Conservation (phyloP, 1,140 invertebrate genomes). For the Episyrphus balteatus region DNA sequence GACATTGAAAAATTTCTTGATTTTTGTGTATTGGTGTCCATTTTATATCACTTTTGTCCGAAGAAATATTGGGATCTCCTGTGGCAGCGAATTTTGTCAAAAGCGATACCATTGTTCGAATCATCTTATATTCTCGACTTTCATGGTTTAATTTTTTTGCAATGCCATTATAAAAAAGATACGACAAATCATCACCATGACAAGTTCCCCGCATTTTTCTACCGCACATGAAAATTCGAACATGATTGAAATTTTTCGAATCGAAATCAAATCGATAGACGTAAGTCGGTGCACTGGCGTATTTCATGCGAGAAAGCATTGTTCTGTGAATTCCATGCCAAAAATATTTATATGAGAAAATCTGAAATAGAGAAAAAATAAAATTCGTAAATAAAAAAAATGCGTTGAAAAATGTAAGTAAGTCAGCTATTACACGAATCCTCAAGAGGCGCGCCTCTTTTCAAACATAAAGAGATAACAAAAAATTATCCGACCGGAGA, state of each 20-base stretch:
- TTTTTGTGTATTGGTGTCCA: slow-evolving; percentile 22
- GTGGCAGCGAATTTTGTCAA: slow-evolving; percentile 37
- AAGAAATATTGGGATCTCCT: slow-evolving; percentile 27
- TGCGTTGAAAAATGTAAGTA: too few species aligned
- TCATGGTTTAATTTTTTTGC: slow-evolving; percentile 34
- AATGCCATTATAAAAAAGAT: slow-evolving; percentile 45
- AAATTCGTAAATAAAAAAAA: too few species aligned
- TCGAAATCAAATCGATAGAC: slow-evolving; percentile 40
- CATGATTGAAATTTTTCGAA: slow-evolving; percentile 30
- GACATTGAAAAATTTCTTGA: slow-evolving; percentile 30
- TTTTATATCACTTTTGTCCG: slow-evolving; percentile 11
- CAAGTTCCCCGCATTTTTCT: slow-evolving; percentile 37
- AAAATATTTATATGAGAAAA: slow-evolving; percentile 37
- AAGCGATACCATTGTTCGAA: slow-evolving; percentile 32
- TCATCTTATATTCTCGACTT: slow-evolving; percentile 33
- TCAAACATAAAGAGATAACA: too few species aligned
- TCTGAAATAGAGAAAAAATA: slow-evolving; percentile 11
- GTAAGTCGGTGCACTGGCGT: slow-evolving; percentile 34
- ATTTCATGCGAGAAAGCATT: slow-evolving; percentile 23
- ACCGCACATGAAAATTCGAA: slow-evolving; percentile 35
- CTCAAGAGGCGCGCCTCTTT: too few species aligned
- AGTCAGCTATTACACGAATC: too few species aligned
- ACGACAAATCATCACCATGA: slow-evolving; percentile 54
- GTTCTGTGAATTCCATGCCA: slow-evolving; percentile 37
- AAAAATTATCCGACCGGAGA: background rate